phyloP scores from a whole-genome alignment of 2,797 vertebrate genomes.

The Rhynchonycteris naso region DNA sequence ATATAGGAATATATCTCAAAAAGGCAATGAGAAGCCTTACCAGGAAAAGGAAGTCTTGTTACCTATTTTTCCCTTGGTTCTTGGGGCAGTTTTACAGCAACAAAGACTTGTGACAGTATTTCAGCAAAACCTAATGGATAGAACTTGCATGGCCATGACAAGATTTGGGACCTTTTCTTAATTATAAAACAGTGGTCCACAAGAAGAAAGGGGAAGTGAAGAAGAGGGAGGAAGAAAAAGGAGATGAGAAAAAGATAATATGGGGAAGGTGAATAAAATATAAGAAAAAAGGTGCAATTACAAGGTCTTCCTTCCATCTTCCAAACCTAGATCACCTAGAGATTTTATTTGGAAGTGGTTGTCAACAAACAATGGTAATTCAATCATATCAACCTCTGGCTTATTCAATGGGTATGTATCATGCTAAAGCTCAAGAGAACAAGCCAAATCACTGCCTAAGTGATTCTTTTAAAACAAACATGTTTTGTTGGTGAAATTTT shows the following conservation, averaged over 20 bases:
- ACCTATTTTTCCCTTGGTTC: neutral
- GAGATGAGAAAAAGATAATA: neutral
- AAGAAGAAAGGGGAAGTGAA: neutral
- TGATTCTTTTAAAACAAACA: neutral
- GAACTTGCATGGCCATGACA: neutral
- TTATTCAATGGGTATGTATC: neutral
- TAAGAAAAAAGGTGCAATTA: neutral
- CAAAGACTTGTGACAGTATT: neutral
- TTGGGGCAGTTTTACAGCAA: neutral
- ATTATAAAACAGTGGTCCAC: neutral
- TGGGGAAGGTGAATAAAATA: neutral
- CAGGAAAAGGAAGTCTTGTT: neutral
- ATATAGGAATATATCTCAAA: neutral
- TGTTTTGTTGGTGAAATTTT: neutral
- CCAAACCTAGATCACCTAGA: neutral
- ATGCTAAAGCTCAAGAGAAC: neutral
- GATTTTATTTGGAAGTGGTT: neutral
- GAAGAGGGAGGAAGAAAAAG: fast-evolving
- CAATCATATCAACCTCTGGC: neutral
- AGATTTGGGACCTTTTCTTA: neutral
- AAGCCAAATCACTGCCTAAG: neutral
- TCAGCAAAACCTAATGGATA: neutral
- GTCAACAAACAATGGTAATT: neutral
- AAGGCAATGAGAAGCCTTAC: neutral
- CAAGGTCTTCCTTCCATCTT: neutral